Evolutionary conservation across 2,888 invertebrate genomes (phyloP).

Genomic region (Orthosia incerta): DNA sequence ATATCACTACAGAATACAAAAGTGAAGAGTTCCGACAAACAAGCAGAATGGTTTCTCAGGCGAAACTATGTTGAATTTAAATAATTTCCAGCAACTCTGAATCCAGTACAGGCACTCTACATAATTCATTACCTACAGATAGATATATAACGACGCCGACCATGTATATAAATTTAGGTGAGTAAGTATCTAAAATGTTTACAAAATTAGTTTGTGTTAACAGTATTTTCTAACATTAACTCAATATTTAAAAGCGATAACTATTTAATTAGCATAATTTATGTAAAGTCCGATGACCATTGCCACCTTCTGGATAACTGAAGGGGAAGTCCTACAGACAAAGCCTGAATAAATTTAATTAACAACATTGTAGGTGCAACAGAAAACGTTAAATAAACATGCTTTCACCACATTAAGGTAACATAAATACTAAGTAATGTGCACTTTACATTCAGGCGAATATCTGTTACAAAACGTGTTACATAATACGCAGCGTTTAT

Average conservation of each 20-base stretch:
- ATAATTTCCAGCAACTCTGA: constrained; percentile 57
- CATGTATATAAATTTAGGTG: constrained; percentile 37
- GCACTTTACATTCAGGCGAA: constrained; percentile 65
- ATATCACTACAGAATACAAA: constrained; percentile 75
- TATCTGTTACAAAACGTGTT: constrained; percentile 74
- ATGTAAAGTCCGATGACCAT: constrained; percentile 27
- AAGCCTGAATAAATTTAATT: constrained; percentile 52
- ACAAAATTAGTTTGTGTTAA: constrained; percentile 20
- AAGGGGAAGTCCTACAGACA: constrained; percentile 37
- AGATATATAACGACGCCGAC: constrained; percentile 39
- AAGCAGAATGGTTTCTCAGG: constrained; percentile 52
- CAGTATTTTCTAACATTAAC: constrained; percentile 16
- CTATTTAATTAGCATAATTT: constrained; percentile 43
- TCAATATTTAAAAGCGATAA: constrained; percentile 25
- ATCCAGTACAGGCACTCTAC: constrained; percentile 48
- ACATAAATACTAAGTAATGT: constrained; percentile 63
- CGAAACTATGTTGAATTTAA: constrained; percentile 65
- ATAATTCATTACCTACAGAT: constrained; percentile 57
- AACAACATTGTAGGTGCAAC: constrained; percentile 38
- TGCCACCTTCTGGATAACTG: constrained; percentile 25
- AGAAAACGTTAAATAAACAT: constrained; percentile 47
- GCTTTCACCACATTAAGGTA: constrained; percentile 56
- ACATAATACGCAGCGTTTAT: constrained; percentile 72
- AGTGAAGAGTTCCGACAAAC: constrained; percentile 68
- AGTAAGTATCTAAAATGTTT: constrained; percentile 34